A percentile compares a stretch with the other conserved stretches of the same genome.
phyloP scores from a whole-genome alignment of 35 echinoderm and acorn worm species.

The Strongylocentrotus purpuratus region DNA sequence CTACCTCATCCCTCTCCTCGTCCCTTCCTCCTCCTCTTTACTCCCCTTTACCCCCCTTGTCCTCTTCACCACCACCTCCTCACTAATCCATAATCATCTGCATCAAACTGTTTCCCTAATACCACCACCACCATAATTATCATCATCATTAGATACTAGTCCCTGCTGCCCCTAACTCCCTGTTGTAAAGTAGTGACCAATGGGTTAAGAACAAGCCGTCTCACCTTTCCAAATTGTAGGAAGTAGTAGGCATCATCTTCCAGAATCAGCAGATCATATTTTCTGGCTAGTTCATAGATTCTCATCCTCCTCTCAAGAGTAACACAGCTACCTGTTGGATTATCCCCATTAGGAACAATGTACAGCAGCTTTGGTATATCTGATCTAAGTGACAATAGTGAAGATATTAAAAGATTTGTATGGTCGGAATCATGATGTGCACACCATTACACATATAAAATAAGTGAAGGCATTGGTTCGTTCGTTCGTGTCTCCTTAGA shows the following conservation, averaged over 20 bases:
- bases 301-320: conserved; percentile 61
- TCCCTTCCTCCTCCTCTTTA: no score
- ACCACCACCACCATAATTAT: no score
- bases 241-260: conserved; percentile 96
- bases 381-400: conserved; percentile 50
- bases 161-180: no score
- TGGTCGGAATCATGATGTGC: background rate
- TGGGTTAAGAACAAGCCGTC: background rate
- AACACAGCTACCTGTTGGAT: conserved; percentile 71
- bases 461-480: background rate
- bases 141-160: no score
- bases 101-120: no score
- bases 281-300: conserved; percentile 80
- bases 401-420: background rate
- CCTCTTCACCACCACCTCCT: no score
- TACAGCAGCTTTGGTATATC: conserved; percentile 78
- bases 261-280: conserved; percentile 83
- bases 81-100: no score
- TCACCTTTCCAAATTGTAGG: conserved; percentile 78
- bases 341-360: conserved; percentile 78
- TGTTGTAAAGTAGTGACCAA: no score
- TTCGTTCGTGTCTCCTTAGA: no score
- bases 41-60: no score
- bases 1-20: no score
- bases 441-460: background rate